A percentile compares a stretch with the other conserved stretches of the same genome.
phyloP scores from a whole-genome alignment of 2,113 vertebrate genomes.

The Aphyosemion australe region DNA sequence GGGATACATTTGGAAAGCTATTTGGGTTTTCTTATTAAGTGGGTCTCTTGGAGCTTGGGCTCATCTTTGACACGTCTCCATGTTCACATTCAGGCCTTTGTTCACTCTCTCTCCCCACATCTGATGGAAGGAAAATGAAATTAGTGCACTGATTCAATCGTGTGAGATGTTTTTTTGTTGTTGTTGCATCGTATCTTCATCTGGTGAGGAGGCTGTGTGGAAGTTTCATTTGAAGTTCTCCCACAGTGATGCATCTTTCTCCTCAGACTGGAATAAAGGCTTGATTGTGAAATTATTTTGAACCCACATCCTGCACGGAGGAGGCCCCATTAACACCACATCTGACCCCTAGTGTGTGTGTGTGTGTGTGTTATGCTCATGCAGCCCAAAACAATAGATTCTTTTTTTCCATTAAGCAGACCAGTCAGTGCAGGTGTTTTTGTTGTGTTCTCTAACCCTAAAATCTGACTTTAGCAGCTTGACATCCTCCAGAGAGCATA shows the following conservation, averaged over 20 bases:
- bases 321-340: slow-evolving; percentile 21
- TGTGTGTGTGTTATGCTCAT: not conserved
- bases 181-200: slow-evolving; percentile 34
- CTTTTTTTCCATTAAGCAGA: not conserved
- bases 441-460: not conserved
- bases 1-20: slow-evolving; percentile 60
- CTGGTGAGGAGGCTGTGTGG: slow-evolving; percentile 18
- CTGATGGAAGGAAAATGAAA: slow-evolving; percentile 54
- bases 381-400: not conserved
- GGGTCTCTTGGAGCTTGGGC: slow-evolving; percentile 51
- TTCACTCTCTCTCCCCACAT: slow-evolving; percentile 39
- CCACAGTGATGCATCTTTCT: slow-evolving; percentile 39
- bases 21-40: slow-evolving; percentile 72
- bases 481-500: not conserved
- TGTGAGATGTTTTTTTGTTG: slow-evolving; percentile 18
- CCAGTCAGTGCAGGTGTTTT: not conserved
- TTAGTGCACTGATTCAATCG: slow-evolving; percentile 61
- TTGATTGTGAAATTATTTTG: slow-evolving; percentile 46
- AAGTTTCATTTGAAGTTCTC: slow-evolving; percentile 42
- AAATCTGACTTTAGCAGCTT: not conserved
- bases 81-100: slow-evolving; percentile 65
- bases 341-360: slow-evolving; percentile 6
- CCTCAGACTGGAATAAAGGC: slow-evolving; percentile 42
- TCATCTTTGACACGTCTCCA: slow-evolving; percentile 48
- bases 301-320: slow-evolving; percentile 18